Base-by-base conservation (phyloP, 1,140 invertebrate genomes). In the Lepidurus couesii region DNA sequence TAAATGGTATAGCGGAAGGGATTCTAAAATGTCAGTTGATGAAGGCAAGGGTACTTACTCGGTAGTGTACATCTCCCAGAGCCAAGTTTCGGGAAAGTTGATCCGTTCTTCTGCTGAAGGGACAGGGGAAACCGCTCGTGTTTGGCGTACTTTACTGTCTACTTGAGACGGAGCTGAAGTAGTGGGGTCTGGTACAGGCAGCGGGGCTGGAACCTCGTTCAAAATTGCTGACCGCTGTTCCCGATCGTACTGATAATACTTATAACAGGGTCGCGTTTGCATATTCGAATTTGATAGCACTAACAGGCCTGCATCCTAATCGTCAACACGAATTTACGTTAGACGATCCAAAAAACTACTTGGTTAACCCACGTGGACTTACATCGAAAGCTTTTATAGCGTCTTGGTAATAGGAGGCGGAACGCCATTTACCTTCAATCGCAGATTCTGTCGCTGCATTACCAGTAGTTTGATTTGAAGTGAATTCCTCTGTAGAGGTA, bases 31-130 rank as follows among this genome's bases (percentile, higher is more conserved):
- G 65, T 42, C 21, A 79, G 53, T 13, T 74, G n/a, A 65, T 43
- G 16, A 80, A 81, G 82, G 84, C 90, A 89, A 86, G 87, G 75
- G 88, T 86, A 11, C 85, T 82, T 47, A 87, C 83, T 34, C 13
- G 7, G 75, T 42, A 76, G 42, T 79, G 65, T 45, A 81, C 44
- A 91, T 81, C 80, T 91, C 87, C 89, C 90, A 92, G 3, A 91
- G 84, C 90, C 90, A 92, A 0, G 90, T 91, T 84, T 91, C 90
- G 5, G 90, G 90, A 82, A 91, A 92, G 81, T 87, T 88, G 1
- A 87, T 86, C 80, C 90, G 85, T 3, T 89, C 82, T 3, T 65
- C 53, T 65, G 3, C 4, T 3, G 3, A 3, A 34, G 34, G 3
- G 2, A 21, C 13, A 0, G 53, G 9, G 16, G 53, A 3, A 21